These are phyloP conservation scores for Hemiprocne comata DNA, from an alignment of 2,113 vertebrate genomes.

Conservation along the genomic window DNA sequence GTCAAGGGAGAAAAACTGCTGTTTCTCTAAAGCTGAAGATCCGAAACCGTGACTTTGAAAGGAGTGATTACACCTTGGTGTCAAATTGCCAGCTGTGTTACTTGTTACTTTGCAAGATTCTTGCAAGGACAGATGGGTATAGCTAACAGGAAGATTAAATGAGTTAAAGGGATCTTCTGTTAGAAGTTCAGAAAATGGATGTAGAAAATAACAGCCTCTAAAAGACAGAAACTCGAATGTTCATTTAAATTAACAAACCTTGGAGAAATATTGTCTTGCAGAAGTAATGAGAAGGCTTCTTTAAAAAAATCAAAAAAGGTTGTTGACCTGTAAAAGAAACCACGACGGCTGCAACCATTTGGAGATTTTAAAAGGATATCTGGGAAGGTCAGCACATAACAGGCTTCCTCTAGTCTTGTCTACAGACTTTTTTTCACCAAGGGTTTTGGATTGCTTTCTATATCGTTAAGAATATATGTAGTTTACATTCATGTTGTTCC, in stretches of 20 bases:
- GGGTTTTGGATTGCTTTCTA: neutral
- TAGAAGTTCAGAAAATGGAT: slow-evolving; percentile 36
- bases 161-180: slow-evolving; percentile 28
- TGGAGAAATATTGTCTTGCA: neutral
- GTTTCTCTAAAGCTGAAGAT: neutral
- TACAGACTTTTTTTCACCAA: neutral
- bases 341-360: neutral
- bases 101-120: neutral
- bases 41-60: neutral
- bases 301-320: slow-evolving; percentile 37
- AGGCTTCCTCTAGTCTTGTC: neutral
- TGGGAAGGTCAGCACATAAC: neutral
- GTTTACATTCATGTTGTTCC: neutral
- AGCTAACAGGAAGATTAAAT: slow-evolving; percentile 49
- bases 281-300: slow-evolving; percentile 35
- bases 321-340: slow-evolving; percentile 19
- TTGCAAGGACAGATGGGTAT: slow-evolving; percentile 6
- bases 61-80: neutral
- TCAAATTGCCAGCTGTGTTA: neutral
- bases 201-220: slow-evolving; percentile 35
- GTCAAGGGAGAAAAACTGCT: neutral
- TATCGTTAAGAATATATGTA: neutral
- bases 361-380: slow-evolving; percentile 11
- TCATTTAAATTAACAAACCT: slow-evolving; percentile 48
- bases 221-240: neutral